Conservation (phyloP, 2,888 invertebrate species). For the Frankliniella fusca region DNA sequence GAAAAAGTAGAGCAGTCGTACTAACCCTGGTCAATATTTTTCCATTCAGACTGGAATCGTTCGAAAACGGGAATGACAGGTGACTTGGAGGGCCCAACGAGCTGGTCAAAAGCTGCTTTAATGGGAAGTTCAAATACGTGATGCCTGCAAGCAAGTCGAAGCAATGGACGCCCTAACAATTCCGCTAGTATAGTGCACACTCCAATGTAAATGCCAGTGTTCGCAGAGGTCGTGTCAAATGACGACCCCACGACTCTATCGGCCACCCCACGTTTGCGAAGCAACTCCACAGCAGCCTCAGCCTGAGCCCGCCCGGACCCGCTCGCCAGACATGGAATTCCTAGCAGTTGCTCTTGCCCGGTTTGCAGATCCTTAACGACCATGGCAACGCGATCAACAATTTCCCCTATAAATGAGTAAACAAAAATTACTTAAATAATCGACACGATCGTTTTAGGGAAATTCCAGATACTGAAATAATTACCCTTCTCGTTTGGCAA, state of each 20-base stretch:
- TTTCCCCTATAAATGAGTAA: too few species aligned
- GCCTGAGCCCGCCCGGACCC: conserved; percentile 31
- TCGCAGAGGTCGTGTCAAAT: conserved; percentile 34
- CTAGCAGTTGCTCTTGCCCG: background rate
- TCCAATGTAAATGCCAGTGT: conserved; percentile 38
- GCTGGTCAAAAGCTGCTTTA: too few species aligned
- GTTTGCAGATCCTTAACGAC: background rate
- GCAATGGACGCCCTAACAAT: conserved; percentile 38
- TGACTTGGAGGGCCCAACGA: too few species aligned
- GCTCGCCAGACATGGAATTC: background rate
- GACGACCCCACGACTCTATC: conserved; percentile 31
- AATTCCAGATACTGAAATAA: too few species aligned
- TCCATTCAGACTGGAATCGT: too few species aligned
- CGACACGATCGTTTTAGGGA: too few species aligned
- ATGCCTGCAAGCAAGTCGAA: conserved; percentile 41
- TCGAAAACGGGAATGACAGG: too few species aligned
- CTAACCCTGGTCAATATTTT: too few species aligned
- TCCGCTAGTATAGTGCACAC: conserved; percentile 39
- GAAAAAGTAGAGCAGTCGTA: too few species aligned
- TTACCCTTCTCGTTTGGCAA: too few species aligned
- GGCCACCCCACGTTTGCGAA: conserved; percentile 30
- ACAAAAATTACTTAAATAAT: too few species aligned
- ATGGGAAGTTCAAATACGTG: conserved; percentile 33
- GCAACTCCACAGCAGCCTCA: conserved; percentile 28
- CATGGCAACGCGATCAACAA: background rate